A percentile compares a stretch with the other conserved stretches of the same genome.
phyloP scores from a whole-genome alignment of 2,888 invertebrate genomes.

The Amphipyra tragopoginis region DNA sequence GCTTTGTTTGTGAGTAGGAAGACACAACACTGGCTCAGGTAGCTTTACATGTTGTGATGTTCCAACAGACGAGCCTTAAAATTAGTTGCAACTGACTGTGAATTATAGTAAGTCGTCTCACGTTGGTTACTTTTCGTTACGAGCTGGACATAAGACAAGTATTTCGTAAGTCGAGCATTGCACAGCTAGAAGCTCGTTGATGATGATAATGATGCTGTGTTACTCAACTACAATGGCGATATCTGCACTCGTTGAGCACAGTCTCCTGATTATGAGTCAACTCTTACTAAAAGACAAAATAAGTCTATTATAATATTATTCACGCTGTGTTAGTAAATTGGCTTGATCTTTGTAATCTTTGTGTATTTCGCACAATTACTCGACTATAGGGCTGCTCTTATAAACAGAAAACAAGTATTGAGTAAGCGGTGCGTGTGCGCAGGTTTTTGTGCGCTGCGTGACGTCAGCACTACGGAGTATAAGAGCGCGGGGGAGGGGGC shows the following conservation, averaged over 20 bases:
- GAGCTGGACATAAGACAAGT: too few species aligned
- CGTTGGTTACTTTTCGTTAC: too few species aligned
- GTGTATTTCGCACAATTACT: not conserved
- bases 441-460: conserved; percentile 38
- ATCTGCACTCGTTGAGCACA: too few species aligned
- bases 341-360: not conserved
- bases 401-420: conserved; percentile 35
- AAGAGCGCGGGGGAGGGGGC: conserved; percentile 13
- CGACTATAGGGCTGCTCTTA: conserved; percentile 8
- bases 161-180: too few species aligned
- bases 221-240: too few species aligned
- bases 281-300: too few species aligned
- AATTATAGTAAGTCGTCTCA: too few species aligned
- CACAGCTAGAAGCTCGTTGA: too few species aligned
- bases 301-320: too few species aligned
- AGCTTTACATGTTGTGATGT: conserved; percentile 1
- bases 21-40: conserved; percentile 1
- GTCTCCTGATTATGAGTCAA: too few species aligned
- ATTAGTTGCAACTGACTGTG: not conserved
- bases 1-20: conserved; percentile 34
- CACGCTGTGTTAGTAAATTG: too few species aligned
- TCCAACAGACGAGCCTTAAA: not conserved
- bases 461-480: conserved; percentile 41
- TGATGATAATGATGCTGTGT: too few species aligned
- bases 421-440: conserved; percentile 33